phyloP scores from a whole-genome alignment of 1,140 invertebrate genomes.

The Dufourea novaeangliae region DNA sequence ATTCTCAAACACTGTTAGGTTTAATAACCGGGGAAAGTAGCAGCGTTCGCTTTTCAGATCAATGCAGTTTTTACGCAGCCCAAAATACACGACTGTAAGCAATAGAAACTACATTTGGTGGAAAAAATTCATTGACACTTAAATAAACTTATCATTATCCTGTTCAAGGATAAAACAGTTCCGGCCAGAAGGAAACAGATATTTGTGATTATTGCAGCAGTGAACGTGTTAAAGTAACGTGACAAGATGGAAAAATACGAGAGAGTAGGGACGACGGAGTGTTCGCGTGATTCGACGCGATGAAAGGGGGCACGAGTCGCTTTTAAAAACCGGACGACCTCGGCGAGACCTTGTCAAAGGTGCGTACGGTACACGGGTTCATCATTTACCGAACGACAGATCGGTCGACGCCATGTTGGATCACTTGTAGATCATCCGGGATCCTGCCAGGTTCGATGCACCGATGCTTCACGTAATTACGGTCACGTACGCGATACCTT shows the following conservation, averaged over 20 bases:
- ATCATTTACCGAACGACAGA: slow-evolving; percentile 80
- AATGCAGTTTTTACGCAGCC: too few species aligned
- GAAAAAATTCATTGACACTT: too few species aligned
- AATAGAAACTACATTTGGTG: too few species aligned
- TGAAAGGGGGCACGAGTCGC: slow-evolving; percentile 24
- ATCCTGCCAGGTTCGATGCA: slow-evolving; percentile 48
- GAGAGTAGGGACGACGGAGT: neutral
- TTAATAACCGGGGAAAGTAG: too few species aligned
- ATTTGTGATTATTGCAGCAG: too few species aligned
- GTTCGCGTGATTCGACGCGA: neutral
- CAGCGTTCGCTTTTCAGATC: too few species aligned
- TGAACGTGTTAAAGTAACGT: too few species aligned
- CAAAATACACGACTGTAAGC: too few species aligned
- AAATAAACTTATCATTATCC: too few species aligned
- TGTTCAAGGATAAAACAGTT: too few species aligned
- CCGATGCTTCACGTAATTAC: slow-evolving; percentile 24
- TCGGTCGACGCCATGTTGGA: slow-evolving; percentile 81
- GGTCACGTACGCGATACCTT: neutral
- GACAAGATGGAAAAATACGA: neutral
- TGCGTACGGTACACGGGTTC: slow-evolving; percentile 34
- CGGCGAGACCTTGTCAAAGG: slow-evolving; percentile 57
- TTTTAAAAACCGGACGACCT: slow-evolving; percentile 63
- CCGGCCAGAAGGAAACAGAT: too few species aligned
- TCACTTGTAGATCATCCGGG: slow-evolving; percentile 75
- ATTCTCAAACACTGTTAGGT: too few species aligned